Base-by-base conservation (phyloP, 1,140 invertebrate species). In the Trichonephila clavipes region DNA sequence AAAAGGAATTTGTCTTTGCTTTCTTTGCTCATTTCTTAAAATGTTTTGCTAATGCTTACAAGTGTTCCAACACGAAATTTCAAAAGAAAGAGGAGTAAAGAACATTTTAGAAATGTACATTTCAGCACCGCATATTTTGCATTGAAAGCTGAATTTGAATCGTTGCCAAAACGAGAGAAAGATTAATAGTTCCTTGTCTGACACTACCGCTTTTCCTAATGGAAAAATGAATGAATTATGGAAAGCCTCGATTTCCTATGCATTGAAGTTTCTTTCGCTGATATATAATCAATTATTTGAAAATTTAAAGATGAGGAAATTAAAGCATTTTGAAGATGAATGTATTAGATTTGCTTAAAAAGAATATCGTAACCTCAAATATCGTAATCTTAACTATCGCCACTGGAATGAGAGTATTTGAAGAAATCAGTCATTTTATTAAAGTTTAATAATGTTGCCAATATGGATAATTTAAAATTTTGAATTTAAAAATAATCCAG, bases 141-240 rank as follows among this genome's bases (percentile, higher is more conserved):
- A 88, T 66, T 44, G 59, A 51, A 64, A 34, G n/a, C 44, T 16
- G 81, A 92, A 62, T 61, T 83, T 92, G 90, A 92, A 92, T n/a
- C 12, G 24, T 24, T 40, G 77, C 90, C 81, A 92, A 85, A 64
- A 92, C 3, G 19, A 61, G 18, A 28, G 34, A n/a, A 66, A 58
- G 82, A 85, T 92, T n/a, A 85, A 85, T 85, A 24, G 34, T 24
- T 58, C 24, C 58, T 58, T 59, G 51, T 16, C 61, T 66, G 61
- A 18, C n/a, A 24, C 66, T 10, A 8, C 58, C 28, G 5, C 8
- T 51, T 92, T 24, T 24, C 21, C 61, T 40, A 34, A 92, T 92
- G 59, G 72, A 62, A 90, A 40, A 59, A 62, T 21, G 19, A 28
- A 82, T 92, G 81, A 92, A 81, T 66, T 66, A 85, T 92, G 81